Conservation (phyloP, 2,888 invertebrate species). For the Cyaniris semiargus region DNA sequence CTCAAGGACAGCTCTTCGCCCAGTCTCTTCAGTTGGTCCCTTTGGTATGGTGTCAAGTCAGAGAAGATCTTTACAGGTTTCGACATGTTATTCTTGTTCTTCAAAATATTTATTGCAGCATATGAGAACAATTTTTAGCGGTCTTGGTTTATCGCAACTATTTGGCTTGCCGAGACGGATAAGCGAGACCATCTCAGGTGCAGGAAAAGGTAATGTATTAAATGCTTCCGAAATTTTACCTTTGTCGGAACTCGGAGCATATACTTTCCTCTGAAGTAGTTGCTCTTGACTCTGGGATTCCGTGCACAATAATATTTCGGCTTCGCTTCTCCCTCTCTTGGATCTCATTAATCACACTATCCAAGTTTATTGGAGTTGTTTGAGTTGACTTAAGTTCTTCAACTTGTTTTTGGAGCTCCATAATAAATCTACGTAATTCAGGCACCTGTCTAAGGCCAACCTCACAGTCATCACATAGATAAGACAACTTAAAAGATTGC, state of each 20-base stretch:
- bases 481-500: too few relatives aligned
- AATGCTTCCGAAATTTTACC: not conserved
- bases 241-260: not conserved
- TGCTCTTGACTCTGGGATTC: not conserved
- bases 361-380: not conserved
- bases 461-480: too few relatives aligned
- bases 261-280: not conserved
- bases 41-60: not conserved
- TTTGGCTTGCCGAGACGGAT: not conserved
- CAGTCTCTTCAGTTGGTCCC: not conserved
- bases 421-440: too few relatives aligned
- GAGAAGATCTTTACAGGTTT: not conserved
- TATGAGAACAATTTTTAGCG: not conserved
- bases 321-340: not conserved
- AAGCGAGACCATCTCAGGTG: not conserved
- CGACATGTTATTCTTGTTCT: not conserved
- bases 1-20: not conserved
- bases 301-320: not conserved
- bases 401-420: constrained; percentile 2
- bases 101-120: too few relatives aligned
- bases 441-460: too few relatives aligned
- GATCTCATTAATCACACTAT: not conserved
- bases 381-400: not conserved
- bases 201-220: not conserved
- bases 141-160: not conserved